Percentiles rank a stretch among this genome's conserved stretches.
Conservation (phyloP, 2,888 invertebrate genomes). For the Chloroclystis v-ata region DNA sequence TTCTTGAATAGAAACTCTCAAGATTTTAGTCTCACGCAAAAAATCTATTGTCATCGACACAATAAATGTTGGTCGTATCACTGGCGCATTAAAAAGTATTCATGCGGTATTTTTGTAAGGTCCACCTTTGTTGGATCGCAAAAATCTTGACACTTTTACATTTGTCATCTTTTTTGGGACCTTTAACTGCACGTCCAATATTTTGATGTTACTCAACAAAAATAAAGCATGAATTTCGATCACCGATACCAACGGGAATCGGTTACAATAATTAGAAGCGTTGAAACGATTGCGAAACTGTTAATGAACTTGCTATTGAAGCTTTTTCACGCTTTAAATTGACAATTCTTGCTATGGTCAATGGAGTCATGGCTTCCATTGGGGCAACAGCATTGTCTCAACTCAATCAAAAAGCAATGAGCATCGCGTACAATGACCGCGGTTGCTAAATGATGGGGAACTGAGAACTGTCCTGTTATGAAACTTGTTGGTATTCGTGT, state of each 20-base stretch:
- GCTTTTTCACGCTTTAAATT: conserved; percentile 56
- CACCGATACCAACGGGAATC: conserved; percentile 43
- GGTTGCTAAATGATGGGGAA: conserved; percentile 66
- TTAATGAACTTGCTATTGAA: conserved; percentile 58
- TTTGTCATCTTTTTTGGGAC: conserved; percentile 59
- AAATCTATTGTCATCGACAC: conserved; percentile 66
- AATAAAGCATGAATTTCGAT: conserved; percentile 35
- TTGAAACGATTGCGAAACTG: conserved; percentile 71
- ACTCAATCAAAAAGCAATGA: conserved; percentile 66
- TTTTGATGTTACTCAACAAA: neutral
- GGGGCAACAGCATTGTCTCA: conserved; percentile 62
- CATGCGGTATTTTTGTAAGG: conserved; percentile 71
- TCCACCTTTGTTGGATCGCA: conserved; percentile 59
- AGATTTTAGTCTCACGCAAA: conserved; percentile 67
- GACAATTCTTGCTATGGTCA: conserved; percentile 58
- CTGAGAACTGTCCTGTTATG: conserved; percentile 56
- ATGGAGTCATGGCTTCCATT: conserved; percentile 49
- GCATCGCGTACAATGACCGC: conserved; percentile 70
- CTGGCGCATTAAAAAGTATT: conserved; percentile 78
- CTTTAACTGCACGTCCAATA: conserved; percentile 9
- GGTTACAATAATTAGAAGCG: conserved; percentile 59
- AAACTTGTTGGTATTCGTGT: conserved; percentile 47
- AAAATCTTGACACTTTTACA: conserved; percentile 67
- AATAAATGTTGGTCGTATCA: conserved; percentile 74
- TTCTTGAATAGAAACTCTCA: conserved; percentile 66